These are phyloP conservation scores for Alloplasta piceator DNA, from an alignment of 2,888 invertebrate genomes.

Conservation along the genomic window DNA sequence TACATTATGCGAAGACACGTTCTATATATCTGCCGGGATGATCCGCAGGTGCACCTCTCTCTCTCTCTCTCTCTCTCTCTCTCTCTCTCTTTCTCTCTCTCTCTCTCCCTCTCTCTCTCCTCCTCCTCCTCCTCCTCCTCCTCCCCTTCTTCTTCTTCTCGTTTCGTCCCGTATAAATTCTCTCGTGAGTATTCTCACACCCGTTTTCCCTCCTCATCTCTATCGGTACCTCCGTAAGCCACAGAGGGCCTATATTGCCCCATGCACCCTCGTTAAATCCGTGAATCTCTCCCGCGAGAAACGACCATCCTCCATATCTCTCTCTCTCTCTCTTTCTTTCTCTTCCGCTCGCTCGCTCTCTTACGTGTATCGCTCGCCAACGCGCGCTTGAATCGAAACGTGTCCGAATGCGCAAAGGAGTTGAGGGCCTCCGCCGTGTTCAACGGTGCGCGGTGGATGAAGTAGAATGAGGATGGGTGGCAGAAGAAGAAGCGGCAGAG, in stretches of 20 bases:
- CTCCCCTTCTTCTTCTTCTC: constrained; percentile 23
- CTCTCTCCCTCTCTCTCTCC: constrained; percentile 40
- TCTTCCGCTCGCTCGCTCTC: constrained; percentile 11
- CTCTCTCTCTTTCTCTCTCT: constrained; percentile 18
- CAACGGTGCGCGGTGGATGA: constrained; percentile 2
- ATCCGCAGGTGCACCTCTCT: constrained; percentile 61
- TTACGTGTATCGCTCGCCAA: constrained; percentile 21
- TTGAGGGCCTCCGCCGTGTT: neutral
- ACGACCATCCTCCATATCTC: constrained; percentile 11
- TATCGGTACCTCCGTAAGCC: constrained; percentile 49
- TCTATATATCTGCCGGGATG: constrained; percentile 60
- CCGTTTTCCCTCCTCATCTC: constrained; percentile 20
- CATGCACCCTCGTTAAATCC: constrained; percentile 63
- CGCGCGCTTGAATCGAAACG: constrained; percentile 54
- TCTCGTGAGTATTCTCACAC: no score
- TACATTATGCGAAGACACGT: constrained; percentile 63
- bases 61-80: constrained; percentile 29
- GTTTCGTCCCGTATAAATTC: neutral
- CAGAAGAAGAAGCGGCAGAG: neutral
- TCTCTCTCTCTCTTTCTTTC: neutral
- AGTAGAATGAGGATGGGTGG: neutral
- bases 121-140: constrained; percentile 17
- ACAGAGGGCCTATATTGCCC: constrained; percentile 22
- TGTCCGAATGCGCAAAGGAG: constrained; percentile 54
- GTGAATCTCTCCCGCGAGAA: constrained; percentile 56